Conservation (phyloP, 2,113 vertebrate genomes). For the Leiothrix lutea region DNA sequence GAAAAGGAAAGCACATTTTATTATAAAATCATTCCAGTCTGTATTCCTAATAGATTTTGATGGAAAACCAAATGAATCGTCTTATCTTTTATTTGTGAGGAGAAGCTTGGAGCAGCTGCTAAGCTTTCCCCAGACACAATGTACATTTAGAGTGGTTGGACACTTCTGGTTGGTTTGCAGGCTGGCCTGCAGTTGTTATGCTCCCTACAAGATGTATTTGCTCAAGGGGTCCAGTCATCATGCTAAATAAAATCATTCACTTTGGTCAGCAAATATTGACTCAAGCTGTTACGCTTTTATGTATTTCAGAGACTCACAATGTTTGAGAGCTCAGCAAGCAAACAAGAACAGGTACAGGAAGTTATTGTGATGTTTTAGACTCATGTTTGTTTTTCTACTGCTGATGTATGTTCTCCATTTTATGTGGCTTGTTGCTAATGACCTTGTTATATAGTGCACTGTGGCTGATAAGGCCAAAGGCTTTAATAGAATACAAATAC, state of each 20-base stretch:
- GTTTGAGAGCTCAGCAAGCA: constrained; percentile 80
- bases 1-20: background rate
- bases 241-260: constrained; percentile 75
- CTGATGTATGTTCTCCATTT: constrained; percentile 68
- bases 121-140: background rate
- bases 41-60: background rate
- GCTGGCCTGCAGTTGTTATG: constrained; percentile 28
- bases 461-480: constrained; percentile 69
- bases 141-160: background rate
- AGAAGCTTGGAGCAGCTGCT: background rate
- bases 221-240: constrained; percentile 71
- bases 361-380: constrained; percentile 74
- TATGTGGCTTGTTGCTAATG: constrained; percentile 69
- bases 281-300: constrained; percentile 79
- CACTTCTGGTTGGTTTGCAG: background rate
- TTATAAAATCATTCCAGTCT: background rate
- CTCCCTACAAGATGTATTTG: constrained; percentile 70
- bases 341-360: constrained; percentile 82
- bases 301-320: constrained; percentile 78
- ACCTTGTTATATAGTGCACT: constrained; percentile 66
- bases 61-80: background rate
- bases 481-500: constrained; percentile 69
- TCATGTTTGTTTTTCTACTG: constrained; percentile 73
- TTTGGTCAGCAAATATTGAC: constrained; percentile 81
- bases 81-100: background rate